Evolutionary conservation across 2,888 invertebrate species (phyloP), one percentile per base, ranked within the genome.

Genomic region (Congeria kusceri): DNA sequence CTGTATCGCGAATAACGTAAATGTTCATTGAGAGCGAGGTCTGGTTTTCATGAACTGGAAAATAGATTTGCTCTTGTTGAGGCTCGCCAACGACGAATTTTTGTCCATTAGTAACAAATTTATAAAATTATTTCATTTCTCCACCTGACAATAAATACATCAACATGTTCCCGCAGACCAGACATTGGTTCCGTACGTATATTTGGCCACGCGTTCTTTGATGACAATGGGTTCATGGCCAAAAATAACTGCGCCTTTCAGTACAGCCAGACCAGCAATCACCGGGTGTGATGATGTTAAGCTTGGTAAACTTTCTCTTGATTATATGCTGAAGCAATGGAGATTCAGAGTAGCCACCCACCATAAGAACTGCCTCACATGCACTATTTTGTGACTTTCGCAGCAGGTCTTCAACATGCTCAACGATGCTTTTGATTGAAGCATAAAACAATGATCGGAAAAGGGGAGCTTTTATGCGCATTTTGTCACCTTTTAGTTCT

Each of bases 291-390:
- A 53, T 53, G n/a, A 70, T 61, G 28, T 29, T 49, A 0, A 62
- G n/a, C n/a, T 29, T 23, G 3, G 44, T n/a, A 28, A 71, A 63
- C 18, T 27, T 56, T 13, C 29, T 57, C 1, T 32, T 32, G 3
- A 71, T 39, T 11, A 44, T 20, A 23, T 77, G 47, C 27, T 71
- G 70, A 23, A 77, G 65, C 56, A 77, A 53, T 18, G 56, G 66
- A 15, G 76, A 77, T 27, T 77, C 76, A 9, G 76, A 70, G 32
- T 70, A 77, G 2, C 76, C 76, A 1, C 76, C 76, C 56, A 77
- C 76, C 70, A 77, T 77, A 23, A 77, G 23, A 27, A 77, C 62
- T 9, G 76, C 71, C 11, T 70, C 66, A 9, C 63, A 29, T 1
- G 47, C 71, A 5, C 56, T 70, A 27, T 63, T 61, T 61, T 18